Conservation (phyloP, 2,113 vertebrate species). For the Agelaius phoeniceus region DNA sequence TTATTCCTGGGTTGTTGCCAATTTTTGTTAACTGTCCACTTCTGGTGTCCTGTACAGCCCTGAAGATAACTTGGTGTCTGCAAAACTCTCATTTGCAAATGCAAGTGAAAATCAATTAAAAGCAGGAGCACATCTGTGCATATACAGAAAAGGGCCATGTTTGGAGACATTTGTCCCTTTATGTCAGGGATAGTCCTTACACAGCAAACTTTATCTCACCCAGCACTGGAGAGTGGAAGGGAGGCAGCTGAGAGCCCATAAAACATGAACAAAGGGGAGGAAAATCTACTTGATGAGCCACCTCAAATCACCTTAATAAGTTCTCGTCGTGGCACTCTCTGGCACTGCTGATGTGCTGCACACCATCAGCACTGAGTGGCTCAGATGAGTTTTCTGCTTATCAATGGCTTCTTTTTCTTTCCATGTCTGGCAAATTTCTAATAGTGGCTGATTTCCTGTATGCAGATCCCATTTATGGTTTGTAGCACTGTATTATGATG, state of each 20-base stretch:
- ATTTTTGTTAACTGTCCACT: not conserved
- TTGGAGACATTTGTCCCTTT: constrained; percentile 3
- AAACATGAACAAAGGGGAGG: not conserved
- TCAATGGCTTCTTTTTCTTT: constrained; percentile 61
- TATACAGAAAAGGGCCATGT: not conserved
- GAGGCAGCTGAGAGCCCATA: constrained; percentile 23
- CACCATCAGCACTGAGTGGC: constrained; percentile 8
- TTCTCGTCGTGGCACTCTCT: not conserved
- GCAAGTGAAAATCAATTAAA: not conserved
- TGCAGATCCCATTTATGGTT: constrained; percentile 60
- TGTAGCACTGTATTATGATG: constrained; percentile 59
- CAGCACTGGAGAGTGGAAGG: not conserved
- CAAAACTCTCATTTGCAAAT: not conserved
- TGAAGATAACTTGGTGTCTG: not conserved
- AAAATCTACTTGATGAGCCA: constrained; percentile 29
- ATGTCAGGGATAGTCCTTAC: not conserved
- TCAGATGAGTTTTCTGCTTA: constrained; percentile 65
- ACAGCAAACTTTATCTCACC: not conserved
- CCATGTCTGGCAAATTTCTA: constrained; percentile 54
- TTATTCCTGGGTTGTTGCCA: not conserved
- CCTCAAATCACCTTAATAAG: constrained; percentile 57
- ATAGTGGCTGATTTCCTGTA: constrained; percentile 62
- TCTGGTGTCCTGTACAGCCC: not conserved
- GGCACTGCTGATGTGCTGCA: constrained; percentile 10
- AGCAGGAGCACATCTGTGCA: accelerated